These are phyloP conservation scores for Charadrius vociferus DNA, from an alignment of 2,113 vertebrate species.

Conservation along the genomic window DNA sequence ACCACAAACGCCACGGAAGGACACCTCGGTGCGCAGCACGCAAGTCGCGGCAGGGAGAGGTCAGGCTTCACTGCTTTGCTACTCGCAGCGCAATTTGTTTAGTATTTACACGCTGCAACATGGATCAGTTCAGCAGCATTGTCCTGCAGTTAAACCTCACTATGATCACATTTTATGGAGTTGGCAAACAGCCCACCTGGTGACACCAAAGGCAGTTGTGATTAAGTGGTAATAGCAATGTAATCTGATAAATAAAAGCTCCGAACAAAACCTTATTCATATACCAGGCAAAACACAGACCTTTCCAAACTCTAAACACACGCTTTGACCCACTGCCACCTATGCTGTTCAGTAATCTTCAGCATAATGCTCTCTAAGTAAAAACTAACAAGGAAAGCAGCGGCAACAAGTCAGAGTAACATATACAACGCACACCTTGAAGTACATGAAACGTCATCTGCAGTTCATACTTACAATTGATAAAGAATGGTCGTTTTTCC, in stretches of 20 bases:
- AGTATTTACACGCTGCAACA: fast-evolving
- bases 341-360: neutral
- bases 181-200: neutral
- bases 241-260: neutral
- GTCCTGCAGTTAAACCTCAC: neutral
- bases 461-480: constrained; percentile 91
- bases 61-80: neutral
- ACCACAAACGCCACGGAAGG: fast-evolving
- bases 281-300: neutral
- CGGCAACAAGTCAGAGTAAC: neutral
- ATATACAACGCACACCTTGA: neutral
- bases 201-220: neutral
- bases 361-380: neutral
- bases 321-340: neutral
- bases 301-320: neutral
- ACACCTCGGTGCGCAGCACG: neutral
- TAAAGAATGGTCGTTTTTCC: constrained; percentile 99
- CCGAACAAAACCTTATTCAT: neutral
- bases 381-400: neutral
- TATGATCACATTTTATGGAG: fast-evolving
- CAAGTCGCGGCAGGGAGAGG: neutral
- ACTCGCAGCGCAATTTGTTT: neutral
- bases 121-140: neutral
- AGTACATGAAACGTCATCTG: fast-evolving
- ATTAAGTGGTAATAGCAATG: neutral